These are phyloP conservation scores for Eupsilia transversa DNA, from an alignment of 2,888 invertebrate species.

Conservation along the genomic window DNA sequence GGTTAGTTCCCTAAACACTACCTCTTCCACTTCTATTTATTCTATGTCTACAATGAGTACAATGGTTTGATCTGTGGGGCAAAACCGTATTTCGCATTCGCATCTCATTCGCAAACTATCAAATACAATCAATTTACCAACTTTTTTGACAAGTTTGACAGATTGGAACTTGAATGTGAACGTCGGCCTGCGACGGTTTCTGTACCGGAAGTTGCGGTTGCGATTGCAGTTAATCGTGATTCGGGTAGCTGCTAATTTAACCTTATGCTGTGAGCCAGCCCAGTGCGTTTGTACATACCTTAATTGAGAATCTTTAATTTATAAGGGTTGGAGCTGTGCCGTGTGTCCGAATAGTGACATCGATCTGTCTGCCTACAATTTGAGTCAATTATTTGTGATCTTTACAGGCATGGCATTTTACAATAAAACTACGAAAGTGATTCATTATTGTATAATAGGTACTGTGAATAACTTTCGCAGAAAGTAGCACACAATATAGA, in stretches of 20 bases:
- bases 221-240: neutral
- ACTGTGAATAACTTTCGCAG: slow-evolving; percentile 51
- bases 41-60: neutral
- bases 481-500: slow-evolving; percentile 5
- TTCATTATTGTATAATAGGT: slow-evolving; percentile 29
- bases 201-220: neutral
- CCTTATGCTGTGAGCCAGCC: neutral
- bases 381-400: slow-evolving; percentile 1
- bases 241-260: neutral
- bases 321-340: slow-evolving; percentile 3
- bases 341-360: neutral
- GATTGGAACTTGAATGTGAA: no score
- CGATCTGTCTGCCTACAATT: neutral
- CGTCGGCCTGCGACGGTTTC: neutral
- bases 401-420: neutral
- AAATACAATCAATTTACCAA: no score
- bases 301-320: neutral
- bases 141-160: no score
- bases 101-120: no score
- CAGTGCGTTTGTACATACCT: neutral
- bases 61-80: slow-evolving; percentile 1
- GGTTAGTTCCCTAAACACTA: neutral
- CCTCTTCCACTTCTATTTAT: neutral
- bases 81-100: no score
- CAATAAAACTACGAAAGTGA: slow-evolving; percentile 49